Evolutionary conservation across 2,113 vertebrate species (phyloP), one percentile per base, ranked within the genome.

Genomic region (Echinops telfairi): DNA sequence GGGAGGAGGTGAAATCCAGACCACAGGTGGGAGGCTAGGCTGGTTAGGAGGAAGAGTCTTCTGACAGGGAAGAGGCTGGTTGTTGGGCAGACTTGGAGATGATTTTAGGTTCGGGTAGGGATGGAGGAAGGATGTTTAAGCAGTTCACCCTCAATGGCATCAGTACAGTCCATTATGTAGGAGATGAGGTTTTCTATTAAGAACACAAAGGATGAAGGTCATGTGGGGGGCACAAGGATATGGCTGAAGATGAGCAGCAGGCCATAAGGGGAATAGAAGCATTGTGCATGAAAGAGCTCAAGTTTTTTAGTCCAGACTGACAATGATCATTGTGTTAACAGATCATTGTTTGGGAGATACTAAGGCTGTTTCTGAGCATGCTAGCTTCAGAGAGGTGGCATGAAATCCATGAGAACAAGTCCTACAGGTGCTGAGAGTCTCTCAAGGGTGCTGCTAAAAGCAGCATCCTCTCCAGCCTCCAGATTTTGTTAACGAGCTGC

Each of bases 401-500:
- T 36, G 23, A 92, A 87, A 86, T 75, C 62, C 81, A 40, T 90
- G 33, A 79, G 70, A 83, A 75, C 64, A 90, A 83, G 80, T 29
- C 36, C 76, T 23, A 6, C 29, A 11, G 38, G 27, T 60, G 76
- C 36, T 77, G 43, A 82, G 83, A 38, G 22, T 58, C 1, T 82
- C 73, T 87, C 79, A 58, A 60, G n/a, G 82, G 64, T 20, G 40
- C 47, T 47, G 6, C 57, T 75, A 77, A 87, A 80, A 93, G 78
- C 58, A 83, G 27, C 53, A 23, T 91, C 71, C 38, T 64, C 25
- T 68, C 43, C 57, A 76, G 77, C 27, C 36, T 76, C 70, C 75
- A 38, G 81, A 6, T 78, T 83, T 71, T 62, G 66, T n/a, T 8
- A 71, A 22, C 60, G 81, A 90, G 85, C 68, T 25, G 5, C 40